A percentile compares a stretch with the other conserved stretches of the same genome.
Evolutionary conservation across 2,888 invertebrate genomes (phyloP).

Genomic region (Crossocerus cetratus): DNA sequence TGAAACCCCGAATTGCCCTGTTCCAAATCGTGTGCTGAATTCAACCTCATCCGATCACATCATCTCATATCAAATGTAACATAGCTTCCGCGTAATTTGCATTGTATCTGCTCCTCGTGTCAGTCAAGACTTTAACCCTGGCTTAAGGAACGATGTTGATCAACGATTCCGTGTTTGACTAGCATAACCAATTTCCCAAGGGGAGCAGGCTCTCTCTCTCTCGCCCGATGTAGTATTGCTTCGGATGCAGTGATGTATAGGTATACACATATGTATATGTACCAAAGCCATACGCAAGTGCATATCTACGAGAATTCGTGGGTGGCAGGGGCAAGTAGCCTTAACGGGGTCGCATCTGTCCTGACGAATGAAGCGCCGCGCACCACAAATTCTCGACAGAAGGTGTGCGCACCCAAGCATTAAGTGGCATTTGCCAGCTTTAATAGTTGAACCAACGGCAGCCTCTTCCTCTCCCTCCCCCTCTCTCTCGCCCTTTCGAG

Average conservation of each 20-base stretch:
- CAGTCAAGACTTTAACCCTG: constrained; percentile 10
- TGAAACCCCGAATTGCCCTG: background rate
- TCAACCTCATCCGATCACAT: background rate
- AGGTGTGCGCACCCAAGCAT: too few species aligned
- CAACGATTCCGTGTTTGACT: constrained; percentile 54
- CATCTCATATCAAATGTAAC: background rate
- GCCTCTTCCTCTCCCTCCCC: constrained; percentile 20
- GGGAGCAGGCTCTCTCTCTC: constrained; percentile 6
- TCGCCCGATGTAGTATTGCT: constrained; percentile 3
- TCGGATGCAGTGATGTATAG: background rate
- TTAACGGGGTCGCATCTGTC: background rate
- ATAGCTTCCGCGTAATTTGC: constrained; percentile 25
- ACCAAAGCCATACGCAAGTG: background rate
- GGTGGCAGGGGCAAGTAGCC: background rate
- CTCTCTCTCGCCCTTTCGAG: constrained; percentile 20
- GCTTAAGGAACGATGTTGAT: constrained; percentile 43
- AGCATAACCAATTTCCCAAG: constrained; percentile 48
- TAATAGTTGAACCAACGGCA: constrained; percentile 57
- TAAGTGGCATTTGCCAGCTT: constrained; percentile 27
- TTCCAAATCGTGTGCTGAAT: background rate
- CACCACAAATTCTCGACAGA: too few species aligned
- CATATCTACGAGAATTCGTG: background rate
- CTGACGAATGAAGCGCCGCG: too few species aligned
- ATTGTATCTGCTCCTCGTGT: constrained; percentile 13
- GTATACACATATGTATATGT: background rate